Base-by-base conservation (phyloP, 2,888 invertebrate species). In the Leptodirus hochenwartii region DNA sequence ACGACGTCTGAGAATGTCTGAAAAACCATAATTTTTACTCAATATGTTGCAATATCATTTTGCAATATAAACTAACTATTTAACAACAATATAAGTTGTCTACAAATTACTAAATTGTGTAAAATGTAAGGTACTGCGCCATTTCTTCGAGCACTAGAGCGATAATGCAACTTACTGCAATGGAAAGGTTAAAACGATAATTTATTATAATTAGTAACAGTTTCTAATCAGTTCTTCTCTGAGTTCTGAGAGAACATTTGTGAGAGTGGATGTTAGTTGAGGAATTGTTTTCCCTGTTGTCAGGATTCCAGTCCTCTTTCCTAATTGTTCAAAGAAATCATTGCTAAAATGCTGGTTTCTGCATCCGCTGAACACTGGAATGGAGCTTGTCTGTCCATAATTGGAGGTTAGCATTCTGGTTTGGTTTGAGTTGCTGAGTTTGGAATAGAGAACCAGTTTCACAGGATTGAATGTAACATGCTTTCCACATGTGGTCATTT, bases 351-450 rank as follows among this genome's bases (percentile, higher is more conserved):
- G 6, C 20, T 20, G 20, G n/a, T 8, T n/a, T 20, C 20, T 20
- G 6, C n/a, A n/a, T 6, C 20, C 20, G 20, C 11, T 8, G 17
- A 20, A 20, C 20, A 20, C 20, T 20, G 20, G 20, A 8, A 20
- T 20, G 9, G 8, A 25, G 13, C 15, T 31, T 12, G 22, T 13
- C 15, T 31, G 30, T 3, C 15, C 9, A 22, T 30, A 32, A 3
- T 4, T 22, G 9, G 20, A 9, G 5, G 11, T 12, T 9, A 33
- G 27, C 4, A 30, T 14, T 5, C 13, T n/a, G 6, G 15, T 31
- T 25, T 33, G 31, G 13, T 33, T 33, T 15, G 33, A 29, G 2
- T 24, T 24, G 10, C 24, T 16, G 3, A 33, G 15, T 17, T 33
- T 33, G 2, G 30, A 33, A 15, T 33, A 30, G 9, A 17, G 20